These are phyloP conservation scores for Meta bourneti DNA, from an alignment of 2,888 invertebrate genomes.

Conservation along the genomic window DNA sequence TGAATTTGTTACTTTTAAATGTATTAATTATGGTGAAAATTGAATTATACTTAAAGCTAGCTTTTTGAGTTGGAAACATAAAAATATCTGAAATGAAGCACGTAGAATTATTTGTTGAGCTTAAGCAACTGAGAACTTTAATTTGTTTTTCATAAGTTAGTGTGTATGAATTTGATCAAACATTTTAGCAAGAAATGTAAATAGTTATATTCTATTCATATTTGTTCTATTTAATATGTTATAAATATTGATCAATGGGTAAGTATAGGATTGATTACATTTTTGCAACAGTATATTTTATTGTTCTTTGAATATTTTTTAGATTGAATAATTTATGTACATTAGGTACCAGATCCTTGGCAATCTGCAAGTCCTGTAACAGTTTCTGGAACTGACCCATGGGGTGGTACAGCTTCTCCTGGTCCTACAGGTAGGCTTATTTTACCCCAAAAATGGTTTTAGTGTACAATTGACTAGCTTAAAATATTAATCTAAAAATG, in stretches of 20 bases:
- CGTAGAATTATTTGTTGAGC: too few species aligned
- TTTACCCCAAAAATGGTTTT: background rate
- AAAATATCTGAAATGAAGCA: too few species aligned
- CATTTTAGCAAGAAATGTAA: background rate
- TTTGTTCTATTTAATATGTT: too few species aligned
- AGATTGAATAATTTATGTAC: background rate
- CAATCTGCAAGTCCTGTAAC: slow-evolving; percentile 58
- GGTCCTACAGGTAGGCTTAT: slow-evolving; percentile 38
- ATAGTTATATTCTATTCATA: background rate
- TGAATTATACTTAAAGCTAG: too few species aligned
- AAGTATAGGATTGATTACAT: background rate
- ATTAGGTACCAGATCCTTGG: slow-evolving; percentile 66
- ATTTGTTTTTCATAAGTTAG: background rate
- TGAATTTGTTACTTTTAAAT: too few species aligned
- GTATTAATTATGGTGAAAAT: too few species aligned
- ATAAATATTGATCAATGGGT: too few species aligned
- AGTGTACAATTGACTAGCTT: background rate
- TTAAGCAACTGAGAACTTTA: too few species aligned
- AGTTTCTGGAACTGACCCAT: slow-evolving; percentile 57
- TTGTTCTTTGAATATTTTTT: too few species aligned
- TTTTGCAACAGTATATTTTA: background rate
- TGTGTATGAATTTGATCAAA: background rate
- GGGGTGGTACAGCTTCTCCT: slow-evolving; percentile 59
- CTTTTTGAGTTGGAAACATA: too few species aligned
- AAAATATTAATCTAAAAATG: too few species aligned